These are phyloP conservation scores for Euproctis similis DNA, from an alignment of 2,888 invertebrate species.

Conservation along the genomic window DNA sequence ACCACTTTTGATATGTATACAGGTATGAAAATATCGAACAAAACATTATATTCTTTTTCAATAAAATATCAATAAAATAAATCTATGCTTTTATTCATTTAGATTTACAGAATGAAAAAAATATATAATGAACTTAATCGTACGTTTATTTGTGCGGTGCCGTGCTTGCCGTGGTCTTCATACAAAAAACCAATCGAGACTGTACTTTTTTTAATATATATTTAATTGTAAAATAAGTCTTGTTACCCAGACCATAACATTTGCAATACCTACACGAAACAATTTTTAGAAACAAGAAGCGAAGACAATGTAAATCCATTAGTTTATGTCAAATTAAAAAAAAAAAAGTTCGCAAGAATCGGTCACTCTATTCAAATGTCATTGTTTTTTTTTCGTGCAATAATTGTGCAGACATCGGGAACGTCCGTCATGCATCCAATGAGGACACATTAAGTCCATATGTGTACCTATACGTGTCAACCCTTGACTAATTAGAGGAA, in stretches of 20 bases:
- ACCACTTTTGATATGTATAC: no score
- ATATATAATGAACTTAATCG: no score
- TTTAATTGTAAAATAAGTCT: conserved; percentile 4
- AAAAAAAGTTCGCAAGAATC: conserved; percentile 28
- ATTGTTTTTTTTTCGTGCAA: conserved; percentile 50
- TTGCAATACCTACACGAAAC: conserved; percentile 8
- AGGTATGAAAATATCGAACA: no score
- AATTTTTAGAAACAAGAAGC: conserved; percentile 11
- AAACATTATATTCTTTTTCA: no score
- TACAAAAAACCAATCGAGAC: conserved; percentile 2
- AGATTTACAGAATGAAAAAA: no score
- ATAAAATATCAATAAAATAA: no score
- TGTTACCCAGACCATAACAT: conserved; percentile 7
- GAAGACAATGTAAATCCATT: conserved; percentile 39
- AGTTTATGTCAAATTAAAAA: conserved; percentile 46
- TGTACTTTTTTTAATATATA: conserved; percentile 3
- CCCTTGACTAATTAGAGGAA: conserved; percentile 14
- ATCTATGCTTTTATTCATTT: no score
- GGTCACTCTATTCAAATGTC: conserved; percentile 37
- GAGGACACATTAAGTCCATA: conserved; percentile 18
- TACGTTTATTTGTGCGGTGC: no score
- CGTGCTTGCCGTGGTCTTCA: no score
- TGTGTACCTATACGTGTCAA: conserved; percentile 16
- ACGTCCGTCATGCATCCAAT: conserved; percentile 17
- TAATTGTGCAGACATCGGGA: conserved; percentile 16